Percentiles rank a stretch among this genome's conserved stretches.
Conservation (phyloP, 2,797 vertebrate genomes). For the Pygocentrus nattereri region DNA sequence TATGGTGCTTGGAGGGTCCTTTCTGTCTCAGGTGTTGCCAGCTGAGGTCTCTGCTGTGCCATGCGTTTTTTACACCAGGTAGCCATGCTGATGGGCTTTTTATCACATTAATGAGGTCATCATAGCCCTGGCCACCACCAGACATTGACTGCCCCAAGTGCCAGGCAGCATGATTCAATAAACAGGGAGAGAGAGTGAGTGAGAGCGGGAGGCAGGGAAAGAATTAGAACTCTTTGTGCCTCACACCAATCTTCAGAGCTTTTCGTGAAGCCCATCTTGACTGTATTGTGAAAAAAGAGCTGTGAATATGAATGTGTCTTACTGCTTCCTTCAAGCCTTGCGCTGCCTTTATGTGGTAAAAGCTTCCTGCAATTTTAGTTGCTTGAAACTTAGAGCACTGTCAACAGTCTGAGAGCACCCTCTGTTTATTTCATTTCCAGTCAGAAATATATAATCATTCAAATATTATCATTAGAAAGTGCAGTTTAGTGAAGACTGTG, state of each 20-base stretch:
- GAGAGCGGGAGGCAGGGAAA: constrained; percentile 7
- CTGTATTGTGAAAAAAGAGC: no score
- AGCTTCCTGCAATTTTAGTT: background rate
- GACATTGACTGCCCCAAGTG: constrained; percentile 29
- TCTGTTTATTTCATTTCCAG: no score
- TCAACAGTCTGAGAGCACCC: no score
- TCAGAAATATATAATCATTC: no score
- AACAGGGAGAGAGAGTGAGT: constrained; percentile 12
- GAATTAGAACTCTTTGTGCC: constrained; percentile 1
- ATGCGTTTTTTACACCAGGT: constrained; percentile 26
- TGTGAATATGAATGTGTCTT: background rate
- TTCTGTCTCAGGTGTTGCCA: constrained; percentile 17
- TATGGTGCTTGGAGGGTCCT: constrained; percentile 19
- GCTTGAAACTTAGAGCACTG: no score
- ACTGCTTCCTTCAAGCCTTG: background rate
- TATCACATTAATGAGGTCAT: constrained; percentile 50
- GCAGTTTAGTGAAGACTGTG: no score
- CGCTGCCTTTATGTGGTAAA: background rate
- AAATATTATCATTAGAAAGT: no score
- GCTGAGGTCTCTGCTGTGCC: constrained; percentile 27
- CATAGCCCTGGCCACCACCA: constrained; percentile 35
- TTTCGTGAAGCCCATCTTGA: background rate
- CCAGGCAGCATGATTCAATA: constrained; percentile 19
- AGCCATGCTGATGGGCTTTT: constrained; percentile 25
- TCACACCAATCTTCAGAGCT: background rate